phyloP scores from a whole-genome alignment of 2,113 vertebrate genomes.

The Antechinus flavipes region DNA sequence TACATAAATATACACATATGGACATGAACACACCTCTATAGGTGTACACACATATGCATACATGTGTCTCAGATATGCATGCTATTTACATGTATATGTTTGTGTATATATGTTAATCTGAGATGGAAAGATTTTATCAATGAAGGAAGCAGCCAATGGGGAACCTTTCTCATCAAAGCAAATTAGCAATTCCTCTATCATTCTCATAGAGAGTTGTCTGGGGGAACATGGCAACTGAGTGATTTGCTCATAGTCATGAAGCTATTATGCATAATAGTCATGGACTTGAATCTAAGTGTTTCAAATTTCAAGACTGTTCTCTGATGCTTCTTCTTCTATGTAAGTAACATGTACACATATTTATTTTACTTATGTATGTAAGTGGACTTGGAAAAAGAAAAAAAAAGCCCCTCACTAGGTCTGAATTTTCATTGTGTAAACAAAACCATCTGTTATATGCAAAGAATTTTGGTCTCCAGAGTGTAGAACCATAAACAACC shows the following conservation, averaged over 20 bases:
- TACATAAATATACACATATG: slow-evolving; percentile 15
- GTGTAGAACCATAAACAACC: slow-evolving; percentile 81
- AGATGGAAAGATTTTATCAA: not conserved
- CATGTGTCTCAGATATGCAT: not conserved
- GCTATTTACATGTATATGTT: not conserved
- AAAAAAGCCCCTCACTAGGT: slow-evolving; percentile 77
- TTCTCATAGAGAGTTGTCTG: not conserved
- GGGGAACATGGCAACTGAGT: not conserved
- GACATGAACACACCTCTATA: too few relatives aligned
- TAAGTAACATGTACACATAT: not conserved
- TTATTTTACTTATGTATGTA: slow-evolving; percentile 52
- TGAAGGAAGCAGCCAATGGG: not conserved
- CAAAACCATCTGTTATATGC: slow-evolving; percentile 85
- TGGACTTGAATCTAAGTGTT: not conserved
- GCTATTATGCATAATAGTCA: not conserved
- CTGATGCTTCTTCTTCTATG: not conserved
- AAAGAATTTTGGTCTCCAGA: slow-evolving; percentile 83
- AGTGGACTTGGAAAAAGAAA: slow-evolving; percentile 70
- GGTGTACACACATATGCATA: not conserved
- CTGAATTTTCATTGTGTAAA: slow-evolving; percentile 83
- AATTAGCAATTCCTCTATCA: not conserved
- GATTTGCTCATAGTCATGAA: not conserved
- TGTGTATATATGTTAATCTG: not conserved
- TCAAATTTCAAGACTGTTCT: not conserved
- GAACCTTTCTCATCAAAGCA: not conserved